A percentile compares a stretch with the other conserved stretches of the same genome.
Conservation (phyloP, 53 echinoderm and acorn worm genomes). For the Echinometra lucunter region DNA sequence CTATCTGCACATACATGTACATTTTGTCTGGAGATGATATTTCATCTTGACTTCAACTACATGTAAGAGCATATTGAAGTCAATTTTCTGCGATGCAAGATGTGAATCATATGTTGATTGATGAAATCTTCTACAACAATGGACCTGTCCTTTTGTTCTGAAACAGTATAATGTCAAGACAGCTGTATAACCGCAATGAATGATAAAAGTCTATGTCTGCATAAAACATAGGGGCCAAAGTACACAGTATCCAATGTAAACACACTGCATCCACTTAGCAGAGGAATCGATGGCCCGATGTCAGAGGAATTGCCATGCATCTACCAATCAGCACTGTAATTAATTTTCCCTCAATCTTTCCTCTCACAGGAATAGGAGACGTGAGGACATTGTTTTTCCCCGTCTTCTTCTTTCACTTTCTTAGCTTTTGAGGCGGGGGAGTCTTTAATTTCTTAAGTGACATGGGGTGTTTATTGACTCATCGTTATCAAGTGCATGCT, state of each 20-base stretch:
- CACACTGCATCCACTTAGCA: conserved; percentile 23
- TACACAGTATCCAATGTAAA: conserved; percentile 46
- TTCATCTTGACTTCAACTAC: not conserved
- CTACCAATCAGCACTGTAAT: conserved; percentile 35
- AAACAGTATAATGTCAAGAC: conserved; percentile 12
- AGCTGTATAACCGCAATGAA: conserved; percentile 33
- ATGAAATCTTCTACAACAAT: not conserved
- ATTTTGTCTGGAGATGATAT: too few species aligned
- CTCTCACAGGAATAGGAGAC: conserved; percentile 24
- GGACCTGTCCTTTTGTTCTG: not conserved
- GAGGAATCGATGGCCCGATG: not conserved
- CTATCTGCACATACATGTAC: too few species aligned
- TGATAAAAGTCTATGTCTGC: not conserved
- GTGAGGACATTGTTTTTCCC: not conserved
- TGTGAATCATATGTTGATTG: not conserved
- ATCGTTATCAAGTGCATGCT: conserved; percentile 34
- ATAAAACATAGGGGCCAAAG: conserved; percentile 24
- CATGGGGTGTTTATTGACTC: conserved; percentile 48
- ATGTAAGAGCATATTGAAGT: too few species aligned
- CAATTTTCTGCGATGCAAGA: not conserved
- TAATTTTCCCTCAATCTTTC: conserved; percentile 46
- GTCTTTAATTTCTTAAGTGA: conserved; percentile 58
- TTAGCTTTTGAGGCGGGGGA: not conserved
- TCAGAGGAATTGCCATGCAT: conserved; percentile 3
- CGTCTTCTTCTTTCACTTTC: not conserved